phyloP scores from a whole-genome alignment of 2,888 invertebrate genomes.

The Trichopoda pennipes region DNA sequence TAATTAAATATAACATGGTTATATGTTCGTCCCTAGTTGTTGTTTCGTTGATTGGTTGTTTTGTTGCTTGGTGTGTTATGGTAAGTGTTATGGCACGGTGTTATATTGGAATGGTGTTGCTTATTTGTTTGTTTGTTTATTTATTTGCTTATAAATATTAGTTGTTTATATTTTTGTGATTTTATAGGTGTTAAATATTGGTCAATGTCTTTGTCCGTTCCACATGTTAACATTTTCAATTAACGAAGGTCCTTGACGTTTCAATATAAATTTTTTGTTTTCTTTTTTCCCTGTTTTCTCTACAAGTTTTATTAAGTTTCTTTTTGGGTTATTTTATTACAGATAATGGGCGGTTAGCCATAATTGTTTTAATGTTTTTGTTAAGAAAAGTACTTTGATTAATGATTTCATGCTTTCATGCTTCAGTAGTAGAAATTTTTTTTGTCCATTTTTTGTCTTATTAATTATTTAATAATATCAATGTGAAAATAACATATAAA shows the following conservation, averaged over 20 bases:
- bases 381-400: not conserved
- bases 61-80: not conserved
- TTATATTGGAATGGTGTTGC: not conserved
- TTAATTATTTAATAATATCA: no score
- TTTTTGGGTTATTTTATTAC: constrained; percentile 1
- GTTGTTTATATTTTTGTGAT: constrained; percentile 1
- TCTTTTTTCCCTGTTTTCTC: not conserved
- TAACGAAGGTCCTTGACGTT: constrained; percentile 32
- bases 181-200: constrained; percentile 62
- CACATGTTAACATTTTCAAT: constrained; percentile 64
- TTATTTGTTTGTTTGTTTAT: constrained; percentile 4
- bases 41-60: not conserved
- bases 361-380: not conserved
- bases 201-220: constrained; percentile 54
- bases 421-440: not conserved
- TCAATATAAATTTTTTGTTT: not conserved
- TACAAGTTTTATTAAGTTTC: not conserved
- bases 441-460: not conserved
- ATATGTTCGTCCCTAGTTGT: not conserved
- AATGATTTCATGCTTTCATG: not conserved
- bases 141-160: not conserved
- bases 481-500: no score
- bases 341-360: not conserved
- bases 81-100: constrained; percentile 8
- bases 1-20: constrained; percentile 27